Conservation (phyloP, 2,113 vertebrate species). For the Neogobius melanostomus region DNA sequence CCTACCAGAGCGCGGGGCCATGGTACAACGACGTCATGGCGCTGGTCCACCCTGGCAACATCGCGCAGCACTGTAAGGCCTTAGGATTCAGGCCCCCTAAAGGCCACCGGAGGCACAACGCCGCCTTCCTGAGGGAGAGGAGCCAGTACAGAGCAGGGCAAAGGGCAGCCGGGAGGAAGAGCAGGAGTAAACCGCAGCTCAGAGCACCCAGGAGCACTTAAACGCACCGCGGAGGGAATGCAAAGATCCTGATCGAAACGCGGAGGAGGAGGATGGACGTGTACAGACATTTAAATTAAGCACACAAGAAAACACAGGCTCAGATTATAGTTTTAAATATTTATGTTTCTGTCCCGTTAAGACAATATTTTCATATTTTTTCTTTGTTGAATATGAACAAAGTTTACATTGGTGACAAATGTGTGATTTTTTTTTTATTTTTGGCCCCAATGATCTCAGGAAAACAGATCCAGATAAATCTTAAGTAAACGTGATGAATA, state of each 20-base stretch:
- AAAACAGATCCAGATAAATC: background rate
- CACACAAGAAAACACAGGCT: constrained; percentile 37
- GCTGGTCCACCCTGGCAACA: constrained; percentile 69
- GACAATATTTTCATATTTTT: background rate
- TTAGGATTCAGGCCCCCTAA: constrained; percentile 67
- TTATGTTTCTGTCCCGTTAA: background rate
- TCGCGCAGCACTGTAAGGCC: constrained; percentile 74
- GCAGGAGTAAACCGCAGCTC: constrained; percentile 77
- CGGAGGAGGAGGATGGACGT: constrained; percentile 12
- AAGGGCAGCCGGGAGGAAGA: constrained; percentile 76
- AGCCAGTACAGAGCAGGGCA: constrained; percentile 54
- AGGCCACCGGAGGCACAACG: constrained; percentile 65
- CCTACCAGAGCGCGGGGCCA: constrained; percentile 42
- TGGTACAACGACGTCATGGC: constrained; percentile 77
- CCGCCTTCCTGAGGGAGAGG: constrained; percentile 48
- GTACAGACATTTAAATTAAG: constrained; percentile 53
- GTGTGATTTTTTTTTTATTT: background rate
- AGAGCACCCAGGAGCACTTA: constrained; percentile 77
- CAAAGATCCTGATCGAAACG: constrained; percentile 7
- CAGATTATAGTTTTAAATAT: background rate
- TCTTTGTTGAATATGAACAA: background rate
- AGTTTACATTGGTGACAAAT: background rate
- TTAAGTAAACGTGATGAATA: background rate
- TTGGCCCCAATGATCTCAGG: background rate
- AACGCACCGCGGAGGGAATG: background rate